Evolutionary conservation across 2,113 vertebrate species (phyloP), one percentile per base, ranked within the genome.

Genomic region (Lepus timidus): DNA sequence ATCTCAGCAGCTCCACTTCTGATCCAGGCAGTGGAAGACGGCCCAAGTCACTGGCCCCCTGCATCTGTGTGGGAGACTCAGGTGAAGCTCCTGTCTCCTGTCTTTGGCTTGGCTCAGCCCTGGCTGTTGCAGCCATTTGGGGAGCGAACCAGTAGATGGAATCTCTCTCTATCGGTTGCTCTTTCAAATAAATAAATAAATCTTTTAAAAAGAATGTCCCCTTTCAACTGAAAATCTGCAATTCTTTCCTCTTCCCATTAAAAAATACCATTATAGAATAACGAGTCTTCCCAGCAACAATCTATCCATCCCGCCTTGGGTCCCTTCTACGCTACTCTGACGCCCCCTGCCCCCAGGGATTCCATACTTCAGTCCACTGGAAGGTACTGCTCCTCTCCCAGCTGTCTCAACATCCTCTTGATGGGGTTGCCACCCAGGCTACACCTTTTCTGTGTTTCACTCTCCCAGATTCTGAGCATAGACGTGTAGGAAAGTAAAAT

Each of bases 331-430:
- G 39, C 36, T 11, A 3, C 9, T 76, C 14, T 81, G 23, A 20
- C 52, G 13, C 3, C 23, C 4, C 0, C 10, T 44, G 36, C 51
- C 33, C 1, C 19, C 14, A 12, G 12, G 31, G 89, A 78, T 22
- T 68, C 29, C 19, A 12, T 8, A 2, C 33, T 9, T 10, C 55
- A 39, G 17, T 70, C 25, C 14, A 10, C 0, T 16, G 27, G 4
- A 73, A 0, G 36, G 9, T 6, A n/a, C 31, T n/a, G 31, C 36
- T 29, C 27, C 25, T 58, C 73, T 51, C 75, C 17, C 13, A 55
- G 4, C 19, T 0, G 61, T 17, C 25, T 11, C 58, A 64, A 16
- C 1, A 39, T 12, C 10, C 12, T n/a, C 9, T 4, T 9, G 25
- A 36, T 25, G 4, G 25, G 36, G 58, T 13, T 62, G 1, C 23